Evolutionary conservation across 2,113 vertebrate species (phyloP).

Genomic region (Hippoglossus stenolepis): DNA sequence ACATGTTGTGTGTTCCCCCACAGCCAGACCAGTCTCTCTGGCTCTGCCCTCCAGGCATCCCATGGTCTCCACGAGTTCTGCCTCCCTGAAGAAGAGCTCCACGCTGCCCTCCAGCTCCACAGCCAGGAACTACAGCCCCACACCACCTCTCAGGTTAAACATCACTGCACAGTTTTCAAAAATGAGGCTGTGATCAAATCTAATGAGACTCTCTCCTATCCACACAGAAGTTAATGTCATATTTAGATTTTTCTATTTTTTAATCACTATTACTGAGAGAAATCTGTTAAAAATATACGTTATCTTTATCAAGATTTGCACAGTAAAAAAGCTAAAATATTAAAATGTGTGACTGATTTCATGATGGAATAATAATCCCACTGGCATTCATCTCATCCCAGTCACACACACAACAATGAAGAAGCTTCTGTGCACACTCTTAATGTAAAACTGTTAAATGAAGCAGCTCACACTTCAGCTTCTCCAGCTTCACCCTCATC

Average conservation of each 20-base stretch:
- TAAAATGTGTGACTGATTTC: too few relatives aligned
- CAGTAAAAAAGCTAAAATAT: background rate
- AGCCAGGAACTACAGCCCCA: slow-evolving; percentile 77
- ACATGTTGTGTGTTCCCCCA: slow-evolving; percentile 3
- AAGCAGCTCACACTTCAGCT: slow-evolving; percentile 11
- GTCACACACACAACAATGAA: too few relatives aligned
- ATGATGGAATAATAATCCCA: too few relatives aligned
- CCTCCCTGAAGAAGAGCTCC: slow-evolving; percentile 77
- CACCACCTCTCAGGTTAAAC: slow-evolving; percentile 63
- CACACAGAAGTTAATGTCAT: background rate
- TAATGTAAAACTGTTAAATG: background rate
- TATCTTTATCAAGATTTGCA: background rate
- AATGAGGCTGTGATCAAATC: background rate
- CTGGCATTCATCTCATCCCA: background rate
- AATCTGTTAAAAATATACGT: background rate
- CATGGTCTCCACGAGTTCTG: slow-evolving; percentile 30
- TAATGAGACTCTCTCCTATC: background rate
- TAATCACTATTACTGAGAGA: background rate
- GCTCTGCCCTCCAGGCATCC: slow-evolving; percentile 68
- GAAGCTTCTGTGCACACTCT: too few relatives aligned
- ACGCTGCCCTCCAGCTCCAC: slow-evolving; percentile 76
- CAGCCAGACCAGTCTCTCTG: slow-evolving; percentile 75
- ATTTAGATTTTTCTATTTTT: background rate
- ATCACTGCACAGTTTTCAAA: background rate
- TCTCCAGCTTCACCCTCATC: slow-evolving; percentile 29